phyloP scores from a whole-genome alignment of 2,797 vertebrate species.

The Chromobotia macracanthus region DNA sequence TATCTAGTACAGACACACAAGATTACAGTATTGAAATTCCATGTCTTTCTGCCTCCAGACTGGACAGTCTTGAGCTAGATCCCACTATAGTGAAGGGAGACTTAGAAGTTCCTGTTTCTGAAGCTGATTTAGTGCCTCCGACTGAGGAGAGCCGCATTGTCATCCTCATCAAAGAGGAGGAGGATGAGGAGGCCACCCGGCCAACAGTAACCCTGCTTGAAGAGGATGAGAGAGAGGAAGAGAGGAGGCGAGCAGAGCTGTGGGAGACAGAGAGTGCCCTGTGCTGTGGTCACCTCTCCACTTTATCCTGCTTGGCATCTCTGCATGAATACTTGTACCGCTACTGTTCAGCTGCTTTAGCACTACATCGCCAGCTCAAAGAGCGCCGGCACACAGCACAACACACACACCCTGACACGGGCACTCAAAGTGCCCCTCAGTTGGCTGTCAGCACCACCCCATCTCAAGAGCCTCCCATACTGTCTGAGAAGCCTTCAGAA shows the following conservation, averaged over 20 bases:
- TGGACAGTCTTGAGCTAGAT: constrained; percentile 62
- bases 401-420: constrained; percentile 25
- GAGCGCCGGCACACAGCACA: constrained; percentile 55
- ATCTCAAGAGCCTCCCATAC: constrained; percentile 56
- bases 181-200: constrained; percentile 79
- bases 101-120: neutral
- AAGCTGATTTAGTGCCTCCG: constrained; percentile 57
- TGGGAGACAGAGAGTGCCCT: constrained; percentile 81
- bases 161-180: constrained; percentile 87
- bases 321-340: constrained; percentile 87
- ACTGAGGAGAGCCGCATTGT: constrained; percentile 86
- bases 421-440: constrained; percentile 37
- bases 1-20: neutral
- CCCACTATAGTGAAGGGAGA: constrained; percentile 50
- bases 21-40: neutral
- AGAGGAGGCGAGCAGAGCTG: constrained; percentile 71
- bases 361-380: constrained; percentile 73
- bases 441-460: constrained; percentile 48
- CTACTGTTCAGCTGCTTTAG: constrained; percentile 82
- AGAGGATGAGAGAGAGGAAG: constrained; percentile 87
- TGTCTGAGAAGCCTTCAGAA: constrained; percentile 61
- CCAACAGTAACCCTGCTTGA: constrained; percentile 92
- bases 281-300: constrained; percentile 82
- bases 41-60: constrained; percentile 54
- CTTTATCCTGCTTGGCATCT: constrained; percentile 88